Evolutionary conservation across 2,113 vertebrate species (phyloP).

Genomic region (Butorides virescens): DNA sequence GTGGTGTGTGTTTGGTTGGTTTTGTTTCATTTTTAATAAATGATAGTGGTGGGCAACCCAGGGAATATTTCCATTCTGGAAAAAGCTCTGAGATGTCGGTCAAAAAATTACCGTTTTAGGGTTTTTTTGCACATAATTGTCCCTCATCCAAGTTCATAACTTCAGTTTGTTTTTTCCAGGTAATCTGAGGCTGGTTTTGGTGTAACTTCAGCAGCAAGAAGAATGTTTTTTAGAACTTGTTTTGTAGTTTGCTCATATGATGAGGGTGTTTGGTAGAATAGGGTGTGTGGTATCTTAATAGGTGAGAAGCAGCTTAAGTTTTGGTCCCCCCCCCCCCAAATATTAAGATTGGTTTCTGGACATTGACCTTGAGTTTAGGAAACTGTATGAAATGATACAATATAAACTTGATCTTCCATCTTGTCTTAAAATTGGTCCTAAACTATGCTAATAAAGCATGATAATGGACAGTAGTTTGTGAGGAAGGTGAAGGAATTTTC

Average conservation of each 20-base stretch:
- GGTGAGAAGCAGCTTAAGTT: not conserved
- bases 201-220: not conserved
- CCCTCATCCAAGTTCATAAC: not conserved
- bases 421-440: not conserved
- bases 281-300: not conserved
- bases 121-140: not conserved
- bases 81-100: not conserved
- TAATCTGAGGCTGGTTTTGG: not conserved
- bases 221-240: not conserved
- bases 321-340: no score
- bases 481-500: not conserved
- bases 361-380: not conserved
- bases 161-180: not conserved
- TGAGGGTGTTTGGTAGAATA: not conserved
- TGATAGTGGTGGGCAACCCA: not conserved
- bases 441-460: not conserved
- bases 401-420: not conserved
- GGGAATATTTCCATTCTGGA: not conserved
- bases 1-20: not conserved
- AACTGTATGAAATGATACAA: rapidly evolving
- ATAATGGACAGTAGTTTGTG: not conserved
- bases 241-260: not conserved
- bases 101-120: rapidly evolving
- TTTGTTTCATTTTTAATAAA: not conserved
- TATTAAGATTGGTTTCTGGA: not conserved